Percentiles rank a stretch among this genome's conserved stretches.
phyloP scores from a whole-genome alignment of 2,888 invertebrate genomes.

The Odontocolon sp. region DNA sequence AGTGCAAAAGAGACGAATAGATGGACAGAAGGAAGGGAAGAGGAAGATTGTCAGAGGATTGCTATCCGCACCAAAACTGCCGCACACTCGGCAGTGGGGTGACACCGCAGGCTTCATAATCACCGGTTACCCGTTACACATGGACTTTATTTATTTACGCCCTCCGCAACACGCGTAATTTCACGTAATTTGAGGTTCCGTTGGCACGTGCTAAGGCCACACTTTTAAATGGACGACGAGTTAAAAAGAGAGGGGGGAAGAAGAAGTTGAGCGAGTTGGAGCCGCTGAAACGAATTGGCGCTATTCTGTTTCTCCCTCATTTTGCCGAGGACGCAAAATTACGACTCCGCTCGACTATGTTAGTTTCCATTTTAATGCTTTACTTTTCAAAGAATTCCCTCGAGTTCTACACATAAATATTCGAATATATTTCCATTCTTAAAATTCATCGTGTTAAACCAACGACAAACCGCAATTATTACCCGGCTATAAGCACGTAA shows the following conservation, averaged over 20 bases:
- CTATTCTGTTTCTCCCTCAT: slow-evolving; percentile 17
- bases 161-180: slow-evolving; percentile 67
- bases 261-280: slow-evolving; percentile 20
- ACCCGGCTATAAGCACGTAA: neutral
- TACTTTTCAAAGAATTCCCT: slow-evolving; percentile 17
- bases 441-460: neutral
- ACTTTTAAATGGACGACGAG: slow-evolving; percentile 64
- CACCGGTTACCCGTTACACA: slow-evolving; percentile 74
- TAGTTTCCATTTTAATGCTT: slow-evolving; percentile 30
- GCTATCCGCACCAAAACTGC: slow-evolving; percentile 44
- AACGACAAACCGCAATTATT: neutral
- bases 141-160: slow-evolving; percentile 76
- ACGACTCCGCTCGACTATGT: slow-evolving; percentile 24
- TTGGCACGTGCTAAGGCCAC: slow-evolving; percentile 64
- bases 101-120: slow-evolving; percentile 72
- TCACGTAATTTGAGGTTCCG: slow-evolving; percentile 72
- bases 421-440: slow-evolving; percentile 1
- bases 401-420: neutral
- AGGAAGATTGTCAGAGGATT: slow-evolving; percentile 42
- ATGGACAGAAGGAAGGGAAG: slow-evolving; percentile 25
- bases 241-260: neutral
- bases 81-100: slow-evolving; percentile 62
- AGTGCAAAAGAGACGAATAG: slow-evolving; percentile 19
- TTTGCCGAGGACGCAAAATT: slow-evolving; percentile 20
- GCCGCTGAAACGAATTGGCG: slow-evolving; percentile 9